Evolutionary conservation across 2,888 invertebrate species (phyloP), one percentile per base, ranked within the genome.

Genomic region (Zaprionus obscuricornis): DNA sequence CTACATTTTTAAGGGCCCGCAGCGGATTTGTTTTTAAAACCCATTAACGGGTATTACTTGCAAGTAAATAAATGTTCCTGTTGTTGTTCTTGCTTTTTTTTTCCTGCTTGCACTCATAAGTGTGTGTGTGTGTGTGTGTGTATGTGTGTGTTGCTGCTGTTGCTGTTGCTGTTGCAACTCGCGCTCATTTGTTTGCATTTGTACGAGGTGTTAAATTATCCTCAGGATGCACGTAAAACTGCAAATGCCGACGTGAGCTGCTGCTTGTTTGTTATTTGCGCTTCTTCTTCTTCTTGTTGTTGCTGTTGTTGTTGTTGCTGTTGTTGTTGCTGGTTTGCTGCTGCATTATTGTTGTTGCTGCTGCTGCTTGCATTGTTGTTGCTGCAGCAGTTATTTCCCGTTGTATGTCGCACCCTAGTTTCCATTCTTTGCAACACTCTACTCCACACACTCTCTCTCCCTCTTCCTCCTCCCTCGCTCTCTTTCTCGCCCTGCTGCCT

Each of bases 1-100:
- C 54, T 66, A n/a, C 74, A 78, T 77, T 69, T 81, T 66, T 71
- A 68, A n/a, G n/a, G 74, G 85, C 82, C 81, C 85, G 79, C 66
- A 75, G 84, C 73, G 81, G 84, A 81, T 81, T 81, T 81, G 85
- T 66, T 85, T 81, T 85, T 85, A 81, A 81, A 81, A 83, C 83
- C 81, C 81, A 81, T 81, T 81, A 81, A 81, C 79, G 73, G 65
- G 84, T 78, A 83, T 85, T 81, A 81, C 83, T 81, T 68, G 66
- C 75, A 79, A 81, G 81, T 79, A 81, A 81, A 81, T 85, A 85
- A 83, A 73, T 78, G 72, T 60, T n/a, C n/a, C n/a, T 67, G 50
- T 66, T 54, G 59, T 69, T 46, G 16, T 42, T 49, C 33, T 18
- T 22, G 47, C 27, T 52, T 58, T 59, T 60, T 57, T 62, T 27